phyloP scores from a whole-genome alignment of 2,797 vertebrate genomes.

The Champsocephalus gunnari region DNA sequence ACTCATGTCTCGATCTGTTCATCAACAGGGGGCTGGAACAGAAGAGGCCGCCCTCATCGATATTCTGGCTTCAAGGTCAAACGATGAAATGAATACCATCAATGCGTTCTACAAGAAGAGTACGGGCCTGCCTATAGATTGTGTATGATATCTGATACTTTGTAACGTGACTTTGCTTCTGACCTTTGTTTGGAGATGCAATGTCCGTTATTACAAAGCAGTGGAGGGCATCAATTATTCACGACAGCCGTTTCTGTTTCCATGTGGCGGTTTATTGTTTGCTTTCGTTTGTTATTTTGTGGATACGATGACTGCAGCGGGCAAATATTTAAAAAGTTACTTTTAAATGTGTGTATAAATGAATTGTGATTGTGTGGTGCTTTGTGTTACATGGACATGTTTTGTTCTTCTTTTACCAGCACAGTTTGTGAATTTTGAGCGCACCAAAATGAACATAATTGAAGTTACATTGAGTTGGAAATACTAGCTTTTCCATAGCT shows the following conservation, averaged over 20 bases:
- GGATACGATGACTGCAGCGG: background rate
- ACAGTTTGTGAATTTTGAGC: background rate
- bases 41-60: slow-evolving; percentile 96
- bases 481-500: background rate
- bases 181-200: slow-evolving; percentile 39
- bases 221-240: slow-evolving; percentile 64
- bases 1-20: background rate
- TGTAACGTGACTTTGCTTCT: slow-evolving; percentile 27
- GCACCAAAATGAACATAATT: slow-evolving; percentile 1
- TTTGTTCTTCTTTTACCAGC: background rate
- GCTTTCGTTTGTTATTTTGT: slow-evolving; percentile 23
- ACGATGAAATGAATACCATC: slow-evolving; percentile 86
- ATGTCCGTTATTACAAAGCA: slow-evolving; percentile 57
- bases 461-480: background rate
- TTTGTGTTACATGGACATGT: background rate
- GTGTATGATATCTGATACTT: slow-evolving; percentile 58
- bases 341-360: background rate
- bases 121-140: slow-evolving; percentile 57
- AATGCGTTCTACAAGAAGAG: slow-evolving; percentile 86
- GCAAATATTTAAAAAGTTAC: slow-evolving; percentile 11
- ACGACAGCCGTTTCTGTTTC: slow-evolving; percentile 41
- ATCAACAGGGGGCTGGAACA: slow-evolving; percentile 92
- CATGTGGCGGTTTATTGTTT: slow-evolving; percentile 27
- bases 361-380: background rate
- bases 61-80: slow-evolving; percentile 92